Conservation (phyloP, 2,888 invertebrate species). For the Helicoverpa assulta region DNA sequence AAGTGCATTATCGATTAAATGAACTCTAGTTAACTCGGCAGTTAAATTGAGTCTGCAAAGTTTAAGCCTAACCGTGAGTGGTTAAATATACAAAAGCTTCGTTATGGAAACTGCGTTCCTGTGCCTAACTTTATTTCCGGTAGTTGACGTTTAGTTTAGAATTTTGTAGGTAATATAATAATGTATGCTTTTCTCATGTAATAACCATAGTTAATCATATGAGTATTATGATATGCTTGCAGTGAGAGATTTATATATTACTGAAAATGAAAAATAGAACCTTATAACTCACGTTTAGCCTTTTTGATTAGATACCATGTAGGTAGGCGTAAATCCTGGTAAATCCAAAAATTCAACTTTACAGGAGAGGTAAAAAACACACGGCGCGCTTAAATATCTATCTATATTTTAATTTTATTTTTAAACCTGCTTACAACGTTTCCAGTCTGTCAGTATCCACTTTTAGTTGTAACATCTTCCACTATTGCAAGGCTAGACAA, state of each 20-base stretch:
- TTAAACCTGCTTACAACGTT: not conserved
- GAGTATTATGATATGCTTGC: too few species aligned
- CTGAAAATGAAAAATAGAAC: too few species aligned
- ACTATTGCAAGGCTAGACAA: conserved; percentile 50
- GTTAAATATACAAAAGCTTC: conserved; percentile 11
- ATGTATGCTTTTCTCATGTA: too few species aligned
- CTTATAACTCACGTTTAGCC: too few species aligned
- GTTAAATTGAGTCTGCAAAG: conserved; percentile 28
- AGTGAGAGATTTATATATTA: too few species aligned
- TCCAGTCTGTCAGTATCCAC: conserved; percentile 19
- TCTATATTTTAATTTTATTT: not conserved
- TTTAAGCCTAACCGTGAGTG: conserved; percentile 27
- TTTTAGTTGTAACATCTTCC: conserved; percentile 46
- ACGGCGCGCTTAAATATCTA: too few species aligned
- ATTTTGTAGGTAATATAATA: not conserved
- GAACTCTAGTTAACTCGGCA: conserved; percentile 4
- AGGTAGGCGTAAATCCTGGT: too few species aligned
- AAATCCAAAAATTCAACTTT: too few species aligned
- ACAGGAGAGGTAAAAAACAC: too few species aligned
- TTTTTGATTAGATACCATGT: too few species aligned
- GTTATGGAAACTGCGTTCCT: conserved; percentile 2
- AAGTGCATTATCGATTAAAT: conserved; percentile 16
- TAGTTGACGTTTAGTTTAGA: not conserved
- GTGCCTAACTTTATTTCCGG: not conserved
- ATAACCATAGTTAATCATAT: too few species aligned